Evolutionary conservation across 2,113 vertebrate genomes (phyloP).

Genomic region (Bos javanicus): DNA sequence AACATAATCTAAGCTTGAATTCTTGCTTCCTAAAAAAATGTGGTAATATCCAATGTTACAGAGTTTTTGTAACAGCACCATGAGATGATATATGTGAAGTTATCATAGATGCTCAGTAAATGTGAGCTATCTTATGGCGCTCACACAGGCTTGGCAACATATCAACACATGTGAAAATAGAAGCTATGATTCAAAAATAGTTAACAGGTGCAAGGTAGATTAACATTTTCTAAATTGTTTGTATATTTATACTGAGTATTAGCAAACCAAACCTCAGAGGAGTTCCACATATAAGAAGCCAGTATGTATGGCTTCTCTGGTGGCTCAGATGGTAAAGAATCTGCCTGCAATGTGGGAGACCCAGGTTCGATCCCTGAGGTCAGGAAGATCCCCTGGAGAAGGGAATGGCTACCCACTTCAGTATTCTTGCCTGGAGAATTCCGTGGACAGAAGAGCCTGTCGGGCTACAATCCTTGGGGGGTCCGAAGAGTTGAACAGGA

Average conservation of each 20-base stretch:
- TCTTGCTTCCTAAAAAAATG: not conserved
- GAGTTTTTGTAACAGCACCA: not conserved
- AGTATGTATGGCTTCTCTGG: not conserved
- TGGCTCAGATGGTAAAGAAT: not conserved
- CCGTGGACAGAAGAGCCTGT: not conserved
- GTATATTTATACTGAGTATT: not conserved
- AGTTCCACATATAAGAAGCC: not conserved
- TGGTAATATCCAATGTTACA: not conserved
- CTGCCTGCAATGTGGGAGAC: not conserved
- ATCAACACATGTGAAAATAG: not conserved
- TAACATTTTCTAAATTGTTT: not conserved
- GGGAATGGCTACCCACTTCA: not conserved
- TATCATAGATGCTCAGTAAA: not conserved
- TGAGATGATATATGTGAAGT: not conserved
- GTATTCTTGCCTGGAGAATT: not conserved
- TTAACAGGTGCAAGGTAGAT: not conserved
- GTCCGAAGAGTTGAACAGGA: not conserved
- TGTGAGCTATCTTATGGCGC: not conserved
- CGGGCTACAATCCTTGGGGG: not conserved
- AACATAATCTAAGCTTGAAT: not conserved
- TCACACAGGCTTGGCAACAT: not conserved
- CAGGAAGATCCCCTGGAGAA: not conserved
- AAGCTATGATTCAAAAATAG: not conserved
- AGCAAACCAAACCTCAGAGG: not conserved
- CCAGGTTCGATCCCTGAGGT: not conserved